Base-by-base conservation (phyloP, 2,888 invertebrate genomes). In the Eupithecia insigniata region DNA sequence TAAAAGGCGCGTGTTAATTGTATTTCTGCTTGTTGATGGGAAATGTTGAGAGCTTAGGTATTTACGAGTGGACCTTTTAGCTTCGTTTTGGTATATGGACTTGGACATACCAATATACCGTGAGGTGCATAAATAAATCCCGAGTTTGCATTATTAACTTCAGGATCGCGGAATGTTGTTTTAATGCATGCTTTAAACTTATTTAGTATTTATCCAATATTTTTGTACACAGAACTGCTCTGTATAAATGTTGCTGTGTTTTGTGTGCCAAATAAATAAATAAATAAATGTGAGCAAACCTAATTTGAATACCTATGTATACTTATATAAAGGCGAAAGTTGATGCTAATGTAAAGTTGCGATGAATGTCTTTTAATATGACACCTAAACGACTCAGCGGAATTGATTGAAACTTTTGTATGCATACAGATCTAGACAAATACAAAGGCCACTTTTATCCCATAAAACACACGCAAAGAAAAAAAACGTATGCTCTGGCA, bases 1-100 rank as follows among this genome's bases (percentile, higher is more conserved):
- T 73, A 58, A 58, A 70, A 78, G 74, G 66, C 64, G 58, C 70
- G 65, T 66, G 73, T 46, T 76, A 69, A 64, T 69, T 73, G 60
- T 71, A 67, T 67, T 64, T 71, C 39, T 70, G 46, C 55, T 68
- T 62, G 72, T 68, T 73, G 36, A 65, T 70, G 70, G 61, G n/a
- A 39, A 66, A 74, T 71, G 43, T 71, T 61, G 3, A 64, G 60
- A 61, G 36, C n/a, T 22, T 68, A 22, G 60, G 34, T 26, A 67
- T 62, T 5, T 30, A 30, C 16, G 30, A 30, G 7, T 60, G 28
- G 1, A 16, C n/a, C 10, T n/a, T 5, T 32, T 18, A n/a, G 32
- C 30, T 61, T 61, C n/a, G n/a, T 62, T 32, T 22, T 3, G 22
- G 3, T 34, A 10, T 34, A n/a, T 8, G n/a, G 32, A n/a, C 61